phyloP scores from a whole-genome alignment of 2,888 invertebrate species.

The Timema cristinae region DNA sequence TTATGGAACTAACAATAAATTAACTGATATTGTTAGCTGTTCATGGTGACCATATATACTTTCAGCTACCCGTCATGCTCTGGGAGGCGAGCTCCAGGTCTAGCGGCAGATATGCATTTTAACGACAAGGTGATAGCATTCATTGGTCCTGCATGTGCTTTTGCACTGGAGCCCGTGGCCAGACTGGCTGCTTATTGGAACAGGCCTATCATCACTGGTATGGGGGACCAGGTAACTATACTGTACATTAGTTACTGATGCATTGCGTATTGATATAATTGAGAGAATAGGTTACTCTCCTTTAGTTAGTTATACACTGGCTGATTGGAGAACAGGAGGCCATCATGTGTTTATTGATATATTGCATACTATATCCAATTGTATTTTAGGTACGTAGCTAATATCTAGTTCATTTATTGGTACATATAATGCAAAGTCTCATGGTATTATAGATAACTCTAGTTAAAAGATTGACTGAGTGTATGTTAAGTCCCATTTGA shows the following conservation, averaged over 20 bases:
- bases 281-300: too few species aligned
- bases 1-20: background rate
- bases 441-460: too few species aligned
- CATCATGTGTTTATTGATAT: too few species aligned
- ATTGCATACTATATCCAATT: too few species aligned
- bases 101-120: constrained; percentile 85
- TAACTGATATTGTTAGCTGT: too few species aligned
- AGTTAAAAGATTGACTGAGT: too few species aligned
- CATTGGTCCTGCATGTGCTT: constrained; percentile 82
- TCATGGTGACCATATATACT: constrained; percentile 10
- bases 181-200: constrained; percentile 87
- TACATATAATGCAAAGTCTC: too few species aligned
- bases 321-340: too few species aligned
- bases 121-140: constrained; percentile 79
- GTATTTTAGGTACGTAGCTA: too few species aligned
- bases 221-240: constrained; percentile 71
- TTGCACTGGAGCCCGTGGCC: constrained; percentile 85
- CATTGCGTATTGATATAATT: constrained; percentile 24
- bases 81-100: constrained; percentile 72
- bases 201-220: constrained; percentile 87
- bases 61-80: constrained; percentile 78
- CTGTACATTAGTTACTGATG: background rate
- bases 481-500: too few species aligned
- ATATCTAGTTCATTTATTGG: too few species aligned
- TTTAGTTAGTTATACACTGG: too few species aligned